Conservation (phyloP, 2,797 vertebrate genomes). For the Neosilurus hyrtlii region DNA sequence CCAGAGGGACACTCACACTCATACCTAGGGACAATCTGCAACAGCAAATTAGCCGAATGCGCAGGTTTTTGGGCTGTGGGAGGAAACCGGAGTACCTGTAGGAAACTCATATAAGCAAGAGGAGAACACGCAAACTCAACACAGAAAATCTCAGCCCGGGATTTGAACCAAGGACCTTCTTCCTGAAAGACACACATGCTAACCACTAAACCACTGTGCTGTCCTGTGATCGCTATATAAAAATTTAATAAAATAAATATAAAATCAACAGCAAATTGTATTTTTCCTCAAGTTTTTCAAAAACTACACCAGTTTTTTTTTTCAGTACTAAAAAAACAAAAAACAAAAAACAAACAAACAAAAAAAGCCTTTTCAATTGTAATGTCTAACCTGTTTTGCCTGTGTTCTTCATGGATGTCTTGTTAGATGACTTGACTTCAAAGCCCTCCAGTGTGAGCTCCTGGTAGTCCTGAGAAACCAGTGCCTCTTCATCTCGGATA, state of each 20-base stretch:
- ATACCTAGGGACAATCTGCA: too few relatives aligned
- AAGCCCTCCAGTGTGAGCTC: slow-evolving; percentile 89
- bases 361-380: not conserved
- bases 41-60: too few relatives aligned
- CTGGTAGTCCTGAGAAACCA: slow-evolving; percentile 84
- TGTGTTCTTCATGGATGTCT: slow-evolving; percentile 99
- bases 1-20: too few relatives aligned
- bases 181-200: too few relatives aligned
- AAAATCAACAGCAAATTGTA: not conserved
- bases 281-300: not conserved
- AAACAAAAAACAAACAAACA: too few relatives aligned
- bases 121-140: too few relatives aligned
- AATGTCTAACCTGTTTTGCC: slow-evolving; percentile 89
- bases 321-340: not conserved
- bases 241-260: not conserved
- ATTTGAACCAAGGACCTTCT: too few relatives aligned
- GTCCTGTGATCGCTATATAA: not conserved
- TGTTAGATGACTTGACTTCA: slow-evolving; percentile 90
- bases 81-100: too few relatives aligned
- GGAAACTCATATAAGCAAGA: too few relatives aligned
- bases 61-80: too few relatives aligned
- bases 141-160: too few relatives aligned
- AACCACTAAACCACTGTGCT: too few relatives aligned
- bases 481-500: slow-evolving; percentile 82
- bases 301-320: not conserved